Conservation (phyloP, 2,113 vertebrate genomes). For the Psittacara wagleri region DNA sequence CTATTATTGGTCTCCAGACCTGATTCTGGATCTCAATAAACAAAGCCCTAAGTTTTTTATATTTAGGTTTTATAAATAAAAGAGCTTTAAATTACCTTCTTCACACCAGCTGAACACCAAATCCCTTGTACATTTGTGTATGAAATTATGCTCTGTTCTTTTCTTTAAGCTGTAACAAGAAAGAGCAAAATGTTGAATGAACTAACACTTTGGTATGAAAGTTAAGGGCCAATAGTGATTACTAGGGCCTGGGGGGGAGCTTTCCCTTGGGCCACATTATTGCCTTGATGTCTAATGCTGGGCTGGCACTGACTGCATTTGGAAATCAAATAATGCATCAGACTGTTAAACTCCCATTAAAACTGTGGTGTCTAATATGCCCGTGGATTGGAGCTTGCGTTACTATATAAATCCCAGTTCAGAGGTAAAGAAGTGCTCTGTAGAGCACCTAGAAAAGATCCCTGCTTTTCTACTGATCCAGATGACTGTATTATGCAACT, state of each 20-base stretch:
- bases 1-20: slow-evolving; percentile 49
- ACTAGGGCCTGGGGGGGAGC: background rate
- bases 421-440: background rate
- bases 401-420: background rate
- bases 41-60: slow-evolving; percentile 24
- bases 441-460: background rate
- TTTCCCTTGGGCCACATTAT: slow-evolving; percentile 1
- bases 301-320: background rate
- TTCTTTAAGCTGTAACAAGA: slow-evolving; percentile 32
- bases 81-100: slow-evolving; percentile 39
- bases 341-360: slow-evolving; percentile 49
- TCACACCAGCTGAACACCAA: slow-evolving; percentile 42
- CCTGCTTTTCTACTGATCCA: background rate
- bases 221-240: slow-evolving; percentile 20
- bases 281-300: slow-evolving; percentile 28
- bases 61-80: slow-evolving; percentile 50
- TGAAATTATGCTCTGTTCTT: slow-evolving; percentile 46
- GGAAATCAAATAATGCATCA: slow-evolving; percentile 49
- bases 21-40: slow-evolving; percentile 32
- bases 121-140: slow-evolving; percentile 49
- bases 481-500: background rate
- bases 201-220: background rate
- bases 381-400: background rate
- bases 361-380: background rate
- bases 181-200: slow-evolving; percentile 40